Evolutionary conservation across 53 echinoderm and acorn worm genomes (phyloP).

Genomic region (Henricia sp.): DNA sequence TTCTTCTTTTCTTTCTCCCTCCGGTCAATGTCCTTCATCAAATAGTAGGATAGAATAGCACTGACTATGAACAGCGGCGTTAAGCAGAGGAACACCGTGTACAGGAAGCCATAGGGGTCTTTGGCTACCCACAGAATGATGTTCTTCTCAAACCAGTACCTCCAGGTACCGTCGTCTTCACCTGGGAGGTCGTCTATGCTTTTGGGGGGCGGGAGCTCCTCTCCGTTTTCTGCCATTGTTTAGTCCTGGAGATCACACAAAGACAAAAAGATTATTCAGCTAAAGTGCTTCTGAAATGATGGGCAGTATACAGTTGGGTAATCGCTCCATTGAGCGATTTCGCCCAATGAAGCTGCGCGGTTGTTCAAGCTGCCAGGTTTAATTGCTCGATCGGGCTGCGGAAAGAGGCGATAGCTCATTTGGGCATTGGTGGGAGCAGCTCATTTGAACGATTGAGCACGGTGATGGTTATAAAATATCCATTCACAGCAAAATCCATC

Average conservation of each 20-base stretch:
- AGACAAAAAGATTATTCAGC: no score
- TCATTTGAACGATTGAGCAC: no score
- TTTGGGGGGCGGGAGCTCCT: conserved; percentile 10
- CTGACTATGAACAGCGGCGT: conserved; percentile 96
- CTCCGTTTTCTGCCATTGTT: conserved; percentile 20
- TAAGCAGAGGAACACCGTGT: conserved; percentile 82
- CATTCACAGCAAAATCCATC: no score
- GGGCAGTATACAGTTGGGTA: no score
- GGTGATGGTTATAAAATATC: no score
- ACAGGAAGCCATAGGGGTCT: conserved; percentile 94
- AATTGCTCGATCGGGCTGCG: no score
- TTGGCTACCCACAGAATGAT: conserved; percentile 87
- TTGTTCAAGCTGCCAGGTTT: no score
- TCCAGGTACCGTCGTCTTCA: conserved; percentile 78
- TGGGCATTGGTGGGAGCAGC: no score
- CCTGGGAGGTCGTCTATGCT: conserved; percentile 32
- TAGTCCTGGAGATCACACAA: not conserved
- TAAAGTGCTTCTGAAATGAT: no score
- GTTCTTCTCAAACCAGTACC: conserved; percentile 92
- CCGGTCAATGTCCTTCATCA: conserved; percentile 97
- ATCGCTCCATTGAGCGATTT: no score
- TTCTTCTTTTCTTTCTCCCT: conserved; percentile 96
- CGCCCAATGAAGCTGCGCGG: no score
- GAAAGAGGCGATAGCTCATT: no score
- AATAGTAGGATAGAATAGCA: conserved; percentile 86